Evolutionary conservation across 2,797 vertebrate genomes (phyloP).

Genomic region (Hemibagrus guttatus): DNA sequence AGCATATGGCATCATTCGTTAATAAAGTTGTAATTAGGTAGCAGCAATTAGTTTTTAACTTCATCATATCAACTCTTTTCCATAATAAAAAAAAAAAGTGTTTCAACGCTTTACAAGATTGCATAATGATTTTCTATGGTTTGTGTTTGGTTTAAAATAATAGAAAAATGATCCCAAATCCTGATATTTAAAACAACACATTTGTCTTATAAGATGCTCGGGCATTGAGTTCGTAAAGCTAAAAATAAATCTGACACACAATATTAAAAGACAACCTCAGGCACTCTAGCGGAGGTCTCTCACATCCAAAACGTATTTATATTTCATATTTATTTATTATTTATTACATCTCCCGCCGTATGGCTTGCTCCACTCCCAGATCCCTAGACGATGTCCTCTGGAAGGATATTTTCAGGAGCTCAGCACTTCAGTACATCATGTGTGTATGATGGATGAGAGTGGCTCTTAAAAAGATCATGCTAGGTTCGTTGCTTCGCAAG

Average conservation of each 20-base stretch:
- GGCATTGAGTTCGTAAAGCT: background rate
- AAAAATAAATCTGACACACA: conserved; percentile 34
- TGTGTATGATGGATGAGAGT: conserved; percentile 17
- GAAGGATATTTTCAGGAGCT: conserved; percentile 5
- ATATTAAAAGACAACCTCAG: conserved; percentile 12
- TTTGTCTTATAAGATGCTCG: background rate
- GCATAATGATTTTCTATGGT: too few relatives aligned
- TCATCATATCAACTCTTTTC: too few relatives aligned
- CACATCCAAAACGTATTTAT: conserved; percentile 26
- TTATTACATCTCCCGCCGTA: background rate
- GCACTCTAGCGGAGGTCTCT: background rate
- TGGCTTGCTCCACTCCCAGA: conserved; percentile 11
- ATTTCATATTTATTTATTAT: conserved; percentile 41
- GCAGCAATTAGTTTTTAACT: too few relatives aligned
- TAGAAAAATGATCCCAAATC: too few relatives aligned
- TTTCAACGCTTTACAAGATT: too few relatives aligned
- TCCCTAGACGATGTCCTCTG: conserved; percentile 4
- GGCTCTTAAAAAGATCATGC: conserved; percentile 15
- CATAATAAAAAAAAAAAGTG: too few relatives aligned
- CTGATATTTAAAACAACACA: background rate
- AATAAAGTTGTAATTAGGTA: too few relatives aligned
- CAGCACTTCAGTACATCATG: background rate
- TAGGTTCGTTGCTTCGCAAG: background rate
- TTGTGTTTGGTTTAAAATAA: too few relatives aligned
- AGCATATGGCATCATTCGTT: too few relatives aligned